Evolutionary conservation across 1,140 invertebrate genomes (phyloP).

Genomic region (Pseudoatta argentina): DNA sequence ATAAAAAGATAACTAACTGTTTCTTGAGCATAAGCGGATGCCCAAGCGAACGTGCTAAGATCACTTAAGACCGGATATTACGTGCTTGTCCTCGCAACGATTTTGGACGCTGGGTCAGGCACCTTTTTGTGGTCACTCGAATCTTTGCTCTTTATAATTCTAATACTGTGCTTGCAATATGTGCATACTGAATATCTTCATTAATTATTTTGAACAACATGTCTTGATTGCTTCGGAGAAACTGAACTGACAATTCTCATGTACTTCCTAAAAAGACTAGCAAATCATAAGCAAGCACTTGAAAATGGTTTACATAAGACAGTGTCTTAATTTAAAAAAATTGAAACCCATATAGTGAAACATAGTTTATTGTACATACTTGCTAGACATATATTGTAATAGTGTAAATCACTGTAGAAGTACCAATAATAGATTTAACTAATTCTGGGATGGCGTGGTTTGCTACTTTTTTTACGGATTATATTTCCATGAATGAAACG

Average conservation of each 20-base stretch:
- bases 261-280: background rate
- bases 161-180: background rate
- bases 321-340: background rate
- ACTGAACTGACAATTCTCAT: background rate
- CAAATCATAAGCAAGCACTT: background rate
- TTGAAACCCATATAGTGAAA: background rate
- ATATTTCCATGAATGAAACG: background rate
- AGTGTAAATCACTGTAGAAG: background rate
- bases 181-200: background rate
- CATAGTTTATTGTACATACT: background rate
- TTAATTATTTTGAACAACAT: slow-evolving; percentile 11
- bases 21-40: background rate
- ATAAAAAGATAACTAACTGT: slow-evolving; percentile 52
- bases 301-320: background rate
- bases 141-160: background rate
- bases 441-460: background rate
- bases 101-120: slow-evolving; percentile 35
- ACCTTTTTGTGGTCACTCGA: slow-evolving; percentile 20
- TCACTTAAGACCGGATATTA: slow-evolving; percentile 35
- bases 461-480: background rate
- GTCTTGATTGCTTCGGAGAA: background rate
- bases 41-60: background rate
- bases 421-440: slow-evolving; percentile 3
- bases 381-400: background rate
- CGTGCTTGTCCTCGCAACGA: background rate